Base-by-base conservation (phyloP, 1,140 invertebrate genomes). In the Vanessa atalanta region DNA sequence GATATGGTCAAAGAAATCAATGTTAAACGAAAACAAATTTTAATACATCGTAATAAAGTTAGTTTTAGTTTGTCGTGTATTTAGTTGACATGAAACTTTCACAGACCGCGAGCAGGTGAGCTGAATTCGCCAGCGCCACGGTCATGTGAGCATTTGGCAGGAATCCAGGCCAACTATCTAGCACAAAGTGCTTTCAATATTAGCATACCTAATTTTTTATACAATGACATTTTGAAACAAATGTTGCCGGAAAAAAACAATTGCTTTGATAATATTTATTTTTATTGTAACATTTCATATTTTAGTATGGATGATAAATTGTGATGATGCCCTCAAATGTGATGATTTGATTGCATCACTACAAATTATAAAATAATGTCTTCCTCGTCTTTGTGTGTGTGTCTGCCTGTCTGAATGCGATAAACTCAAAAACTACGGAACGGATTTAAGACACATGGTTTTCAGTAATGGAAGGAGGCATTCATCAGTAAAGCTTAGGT, bases 61-160 rank as follows among this genome's bases (percentile, higher is more conserved):
- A 23, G 31, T 61, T 61, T 37, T 12, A 61, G 57, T 37, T 37
- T 23, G 2, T 5, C 2, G 3, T 37, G 6, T 55, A 53, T 68
- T 37, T 68, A 37, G 16, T 72, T 26, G 65, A 60, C 31, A 67
- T 72, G 64, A 72, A 64, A 37, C 53, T 66, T 60, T 72, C 47
- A 43, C 50, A 23, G 47, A 60, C 57, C 37, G 51, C 26, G 47
- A 71, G 70, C 80, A 82, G 85, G 79, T 86, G 82, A 79, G 57
- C 72, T 68, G 75, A 79, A 82, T 73, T 74, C 70, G 79, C 77
- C 80, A 82, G 51, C 66, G 66, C 50, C 64, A 72, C 67, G 80
- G 78, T 69, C 80, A 78, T 71, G 55, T 61, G 37, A 64, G 69
- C 66, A 63, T 67, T 85, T 85, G 84, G 85, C 85, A 47, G 26